Evolutionary conservation across 1,140 invertebrate genomes (phyloP), one percentile per base, ranked within the genome.

Genomic region (Zaprionus nigranus): DNA sequence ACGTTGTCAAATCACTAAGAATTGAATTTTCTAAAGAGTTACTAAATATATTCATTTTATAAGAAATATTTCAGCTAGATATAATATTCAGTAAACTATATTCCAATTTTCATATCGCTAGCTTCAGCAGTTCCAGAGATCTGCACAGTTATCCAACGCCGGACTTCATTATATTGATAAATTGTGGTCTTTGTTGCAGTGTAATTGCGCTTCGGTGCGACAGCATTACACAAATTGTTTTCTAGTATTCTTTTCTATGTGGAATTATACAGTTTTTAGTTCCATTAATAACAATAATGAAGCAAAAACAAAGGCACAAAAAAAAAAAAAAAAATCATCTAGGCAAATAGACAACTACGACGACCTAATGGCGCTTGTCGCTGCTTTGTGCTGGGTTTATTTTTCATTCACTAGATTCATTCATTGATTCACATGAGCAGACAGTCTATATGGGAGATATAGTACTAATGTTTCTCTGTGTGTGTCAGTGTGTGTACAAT

Each of bases 341-440:
- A 57, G 57, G 64, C 43, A 75, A 70, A 75, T 64, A 65, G 67
- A 82, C 63, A 59, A 58, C 46, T 63, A 75, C 70, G 60, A 58
- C 46, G 63, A 75, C 70, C 71, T 72, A 79, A 81, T 85, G 78
- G 63, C 60, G 78, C 70, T 78, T 78, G 66, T 68, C 66, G 70
- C 74, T 67, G 73, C 74, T 67, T 84, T 86, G 76, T 75, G 76
- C 73, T 65, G 59, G 60, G 51, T 46, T 22, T 53, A 61, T 72
- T 78, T 75, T 78, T 86, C 82, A 79, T 85, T 74, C 66, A 68
- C 66, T 78, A 77, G 68, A 86, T 82, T 76, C 82, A 87, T 87
- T 86, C 82, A 86, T 86, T 81, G 82, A 85, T 85, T 75, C 70
- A 76, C 69, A 67, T 64, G 51, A 61, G 56, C 77, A 78, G 65